These are phyloP conservation scores for Cosmorhoe ocellata DNA, from an alignment of 2,888 invertebrate genomes.

Conservation along the genomic window DNA sequence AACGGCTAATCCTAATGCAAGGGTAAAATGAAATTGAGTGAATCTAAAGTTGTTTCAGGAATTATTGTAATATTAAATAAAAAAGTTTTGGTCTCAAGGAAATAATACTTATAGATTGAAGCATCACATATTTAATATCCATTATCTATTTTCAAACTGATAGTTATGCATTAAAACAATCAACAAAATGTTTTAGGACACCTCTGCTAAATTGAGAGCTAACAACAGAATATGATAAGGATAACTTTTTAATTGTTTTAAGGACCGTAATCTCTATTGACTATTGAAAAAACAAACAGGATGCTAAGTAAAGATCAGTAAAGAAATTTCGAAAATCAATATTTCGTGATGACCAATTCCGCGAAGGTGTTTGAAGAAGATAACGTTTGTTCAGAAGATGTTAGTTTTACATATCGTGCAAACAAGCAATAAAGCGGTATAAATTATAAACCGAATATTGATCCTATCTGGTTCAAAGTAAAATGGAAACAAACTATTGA, in stretches of 20 bases:
- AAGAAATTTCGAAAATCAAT: constrained; percentile 65
- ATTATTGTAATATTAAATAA: constrained; percentile 7
- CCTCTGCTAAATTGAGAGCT: not conserved
- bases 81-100: not conserved
- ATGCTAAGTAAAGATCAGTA: constrained; percentile 46
- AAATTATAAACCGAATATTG: constrained; percentile 74
- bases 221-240: not conserved
- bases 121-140: too few relatives aligned
- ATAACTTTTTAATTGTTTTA: constrained; percentile 15
- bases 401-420: constrained; percentile 74
- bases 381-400: constrained; percentile 70
- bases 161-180: too few relatives aligned
- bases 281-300: constrained; percentile 54
- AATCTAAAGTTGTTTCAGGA: constrained; percentile 3
- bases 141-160: too few relatives aligned
- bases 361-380: constrained; percentile 75
- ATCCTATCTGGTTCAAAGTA: constrained; percentile 71
- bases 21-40: constrained; percentile 28
- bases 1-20: constrained; percentile 49
- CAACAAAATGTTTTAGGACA: not conserved
- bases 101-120: too few relatives aligned
- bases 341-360: constrained; percentile 63
- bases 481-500: constrained; percentile 79
- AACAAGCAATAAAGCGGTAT: constrained; percentile 70
- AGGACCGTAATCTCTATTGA: constrained; percentile 6